Evolutionary conservation across 1,140 invertebrate species (phyloP).

Genomic region (Panagrolaimus sp.): DNA sequence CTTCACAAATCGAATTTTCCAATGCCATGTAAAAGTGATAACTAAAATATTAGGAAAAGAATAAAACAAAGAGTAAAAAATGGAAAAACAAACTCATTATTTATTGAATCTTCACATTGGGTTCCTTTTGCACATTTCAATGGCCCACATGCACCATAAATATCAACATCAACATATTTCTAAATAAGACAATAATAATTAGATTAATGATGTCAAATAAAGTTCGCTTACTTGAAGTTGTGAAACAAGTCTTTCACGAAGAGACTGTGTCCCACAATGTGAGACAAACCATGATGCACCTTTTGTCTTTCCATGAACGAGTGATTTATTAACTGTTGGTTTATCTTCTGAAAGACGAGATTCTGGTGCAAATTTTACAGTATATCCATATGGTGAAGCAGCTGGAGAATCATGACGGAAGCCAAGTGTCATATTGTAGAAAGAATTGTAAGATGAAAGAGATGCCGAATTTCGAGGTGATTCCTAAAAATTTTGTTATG

Average conservation of each 20-base stretch:
- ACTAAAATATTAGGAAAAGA: no score
- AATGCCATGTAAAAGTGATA: conserved; percentile 73
- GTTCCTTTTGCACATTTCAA: background rate
- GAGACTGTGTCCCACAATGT: background rate
- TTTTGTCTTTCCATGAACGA: background rate
- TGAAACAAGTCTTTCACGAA: background rate
- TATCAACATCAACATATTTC: conserved; percentile 12
- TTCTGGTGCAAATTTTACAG: background rate
- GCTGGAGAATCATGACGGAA: conserved; percentile 5
- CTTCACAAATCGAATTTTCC: conserved; percentile 66
- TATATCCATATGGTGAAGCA: conserved; percentile 3
- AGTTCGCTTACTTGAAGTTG: background rate
- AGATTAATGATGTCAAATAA: no score
- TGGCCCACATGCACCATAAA: conserved; percentile 9
- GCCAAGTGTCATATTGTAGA: conserved; percentile 1
- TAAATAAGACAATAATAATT: background rate
- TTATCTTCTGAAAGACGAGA: background rate
- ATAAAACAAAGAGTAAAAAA: no score
- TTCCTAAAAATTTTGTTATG: no score
- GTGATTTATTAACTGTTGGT: background rate
- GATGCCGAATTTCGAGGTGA: conserved; percentile 1
- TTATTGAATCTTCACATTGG: background rate
- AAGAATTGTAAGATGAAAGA: background rate
- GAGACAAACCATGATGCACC: background rate
- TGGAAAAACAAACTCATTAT: background rate